Percentiles rank a stretch among this genome's conserved stretches.
These are phyloP conservation scores for Diorhabda carinulata DNA, from an alignment of 1,140 invertebrate genomes.

Conservation along the genomic window DNA sequence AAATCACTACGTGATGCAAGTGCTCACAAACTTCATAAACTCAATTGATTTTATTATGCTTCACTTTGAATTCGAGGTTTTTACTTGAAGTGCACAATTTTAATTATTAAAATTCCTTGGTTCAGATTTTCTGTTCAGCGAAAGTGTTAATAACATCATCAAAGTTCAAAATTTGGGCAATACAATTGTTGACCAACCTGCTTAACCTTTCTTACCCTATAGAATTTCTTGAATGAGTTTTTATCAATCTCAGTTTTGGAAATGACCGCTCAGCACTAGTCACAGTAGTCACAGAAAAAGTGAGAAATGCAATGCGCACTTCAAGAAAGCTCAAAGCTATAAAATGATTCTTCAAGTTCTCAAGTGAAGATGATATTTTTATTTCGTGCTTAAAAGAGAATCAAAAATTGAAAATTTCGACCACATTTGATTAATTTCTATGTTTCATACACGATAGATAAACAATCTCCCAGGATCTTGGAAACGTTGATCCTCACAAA, in stretches of 20 bases:
- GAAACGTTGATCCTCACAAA: slow-evolving; percentile 22
- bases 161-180: too few relatives aligned
- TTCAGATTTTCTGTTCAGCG: too few relatives aligned
- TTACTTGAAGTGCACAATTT: slow-evolving; percentile 4
- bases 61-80: background rate
- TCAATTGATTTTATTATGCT: background rate
- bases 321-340: background rate
- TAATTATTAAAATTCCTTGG: background rate
- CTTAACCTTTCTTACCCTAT: background rate
- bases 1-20: background rate
- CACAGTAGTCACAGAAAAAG: too few relatives aligned
- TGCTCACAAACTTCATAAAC: background rate
- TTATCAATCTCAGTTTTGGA: background rate
- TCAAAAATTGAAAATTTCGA: background rate
- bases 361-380: background rate
- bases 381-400: background rate
- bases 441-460: background rate
- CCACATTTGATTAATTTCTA: background rate
- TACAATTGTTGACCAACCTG: too few relatives aligned
- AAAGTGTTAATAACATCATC: too few relatives aligned
- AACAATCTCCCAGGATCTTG: slow-evolving; percentile 3
- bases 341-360: background rate
- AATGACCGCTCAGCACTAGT: too few relatives aligned
- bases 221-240: too few relatives aligned
- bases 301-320: too few relatives aligned